Base-by-base conservation (phyloP, 53 echinoderm and acorn worm genomes). In the Holothuria scabra region DNA sequence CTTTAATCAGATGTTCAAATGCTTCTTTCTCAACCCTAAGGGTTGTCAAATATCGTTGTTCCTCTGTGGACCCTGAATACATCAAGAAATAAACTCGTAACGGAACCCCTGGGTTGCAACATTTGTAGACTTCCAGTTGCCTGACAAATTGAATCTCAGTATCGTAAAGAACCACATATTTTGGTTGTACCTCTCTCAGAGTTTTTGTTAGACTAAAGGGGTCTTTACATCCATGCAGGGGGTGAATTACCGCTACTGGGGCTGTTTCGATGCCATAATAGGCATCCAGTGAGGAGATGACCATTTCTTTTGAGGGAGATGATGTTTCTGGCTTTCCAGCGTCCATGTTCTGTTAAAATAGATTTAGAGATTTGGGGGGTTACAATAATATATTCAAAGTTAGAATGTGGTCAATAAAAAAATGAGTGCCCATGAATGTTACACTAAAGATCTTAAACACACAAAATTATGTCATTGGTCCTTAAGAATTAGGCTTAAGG, bases 81-180 rank as follows among this genome's bases (percentile, higher is more conserved):
- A 94, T 90, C 25, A 97, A 83, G 76, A 97, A 97, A 59, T 97
- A 97, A 16, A 97, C 97, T 12, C 97, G 67, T 30, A 97, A 89
- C 12, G 97, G 94, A 32, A 75, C 64, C 21, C 89, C 87, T 12
- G 93, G 91, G 33, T 90, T 74, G 38, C 90, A 83, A 18, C 92
- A 90, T 76, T 92, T 94, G 84, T 83, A 97, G 12, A 94, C 94
- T 87, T 94, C 97, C n/a, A 97, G 60, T 34, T 97, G 94, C 66
- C 97, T 86, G 44, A 97, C 97, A 92, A 97, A 93, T 66, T 97
- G 94, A 65, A 97, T 97, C 76, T 97, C 97, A 12, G 97, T 94
- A 89, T 97, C 94, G 62, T 97, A 97, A 38, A 97, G 87, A n/a
- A 97, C 92, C 26, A 97, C 97, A 83, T 94, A 94, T 56, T 86